Evolutionary conservation across 2,113 vertebrate genomes (phyloP), one percentile per base, ranked within the genome.

Genomic region (Mesembrinibis cayennensis): DNA sequence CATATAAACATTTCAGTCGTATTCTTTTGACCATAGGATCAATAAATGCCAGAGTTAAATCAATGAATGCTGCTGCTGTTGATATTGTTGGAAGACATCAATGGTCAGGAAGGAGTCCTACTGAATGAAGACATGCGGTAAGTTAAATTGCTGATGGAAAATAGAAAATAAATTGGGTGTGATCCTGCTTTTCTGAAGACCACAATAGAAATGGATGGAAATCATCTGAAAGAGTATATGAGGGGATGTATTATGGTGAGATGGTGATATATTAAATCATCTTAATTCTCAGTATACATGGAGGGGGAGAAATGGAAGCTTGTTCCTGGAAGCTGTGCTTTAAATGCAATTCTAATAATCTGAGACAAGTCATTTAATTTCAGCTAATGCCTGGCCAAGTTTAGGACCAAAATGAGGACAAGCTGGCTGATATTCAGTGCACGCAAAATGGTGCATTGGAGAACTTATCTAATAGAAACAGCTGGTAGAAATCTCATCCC

Each of bases 1-100:
- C 44, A 58, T 79, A 74, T 70, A 96, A 96, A 96, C 52, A 76
- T 89, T 91, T 93, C 74, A 36, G 53, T 91, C 38, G 27, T 55
- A 53, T 56, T 91, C 63, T 83, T 94, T 89, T 89, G 81, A 86
- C 52, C 2, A 36, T 62, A 73, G 6, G 34, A 93, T 73, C 87
- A 92, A 74, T 55, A 88, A 95, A 86, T 40, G 38, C 26, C 55
- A 66, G 76, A 55, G 20, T 42, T 58, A 65, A 73, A 74, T 32
- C 49, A 74, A 47, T 11, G 2, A 61, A 66, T 62, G 11, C 16
- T 78, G 63, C 52, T 89, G 36, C 30, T 82, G 40, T 45, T 82
- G 70, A n/a, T 83, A 49, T 27, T 42, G 56, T 89, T 93, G 58
- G 78, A 95, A 93, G 62, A 83, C 34, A 20, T n/a, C 14, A 16